These are phyloP conservation scores for Aphelinus certus DNA, from an alignment of 1,140 invertebrate genomes.

Conservation along the genomic window DNA sequence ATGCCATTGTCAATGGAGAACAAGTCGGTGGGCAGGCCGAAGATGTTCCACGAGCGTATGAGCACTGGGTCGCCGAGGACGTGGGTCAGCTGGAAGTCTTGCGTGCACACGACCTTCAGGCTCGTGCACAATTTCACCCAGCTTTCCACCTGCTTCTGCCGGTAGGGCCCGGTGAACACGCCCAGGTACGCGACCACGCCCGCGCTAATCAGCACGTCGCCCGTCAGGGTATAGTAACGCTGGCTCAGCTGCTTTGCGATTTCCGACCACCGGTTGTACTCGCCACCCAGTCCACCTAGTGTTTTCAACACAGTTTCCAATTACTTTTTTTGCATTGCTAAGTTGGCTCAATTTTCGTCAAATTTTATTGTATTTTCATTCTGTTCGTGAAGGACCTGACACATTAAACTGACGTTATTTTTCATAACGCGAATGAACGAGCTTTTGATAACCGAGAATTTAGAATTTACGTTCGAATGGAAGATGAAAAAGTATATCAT, in stretches of 20 bases:
- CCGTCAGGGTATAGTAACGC: conserved; percentile 66
- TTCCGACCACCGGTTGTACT: conserved; percentile 84
- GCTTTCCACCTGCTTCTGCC: conserved; percentile 75
- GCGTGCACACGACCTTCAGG: conserved; percentile 79
- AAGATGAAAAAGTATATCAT: no score
- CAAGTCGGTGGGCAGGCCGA: conserved; percentile 85
- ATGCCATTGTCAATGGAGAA: conserved; percentile 96
- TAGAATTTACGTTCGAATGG: no score
- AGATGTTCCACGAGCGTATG: conserved; percentile 91
- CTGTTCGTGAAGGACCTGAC: no score
- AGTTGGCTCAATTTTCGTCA: no score
- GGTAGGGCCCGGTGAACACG: conserved; percentile 83
- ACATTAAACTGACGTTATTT: no score
- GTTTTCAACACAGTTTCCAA: no score
- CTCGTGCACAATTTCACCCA: conserved; percentile 77
- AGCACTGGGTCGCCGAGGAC: conserved; percentile 88
- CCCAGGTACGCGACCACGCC: conserved; percentile 92
- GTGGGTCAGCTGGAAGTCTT: conserved; percentile 78
- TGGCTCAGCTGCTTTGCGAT: conserved; percentile 79
- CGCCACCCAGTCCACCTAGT: conserved; percentile 76
- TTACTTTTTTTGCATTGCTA: no score
- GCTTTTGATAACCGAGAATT: no score
- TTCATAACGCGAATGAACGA: no score
- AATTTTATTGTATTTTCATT: no score
- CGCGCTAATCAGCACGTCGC: conserved; percentile 65